phyloP scores from a whole-genome alignment of 2,113 vertebrate species.

The Ptyas mucosa region DNA sequence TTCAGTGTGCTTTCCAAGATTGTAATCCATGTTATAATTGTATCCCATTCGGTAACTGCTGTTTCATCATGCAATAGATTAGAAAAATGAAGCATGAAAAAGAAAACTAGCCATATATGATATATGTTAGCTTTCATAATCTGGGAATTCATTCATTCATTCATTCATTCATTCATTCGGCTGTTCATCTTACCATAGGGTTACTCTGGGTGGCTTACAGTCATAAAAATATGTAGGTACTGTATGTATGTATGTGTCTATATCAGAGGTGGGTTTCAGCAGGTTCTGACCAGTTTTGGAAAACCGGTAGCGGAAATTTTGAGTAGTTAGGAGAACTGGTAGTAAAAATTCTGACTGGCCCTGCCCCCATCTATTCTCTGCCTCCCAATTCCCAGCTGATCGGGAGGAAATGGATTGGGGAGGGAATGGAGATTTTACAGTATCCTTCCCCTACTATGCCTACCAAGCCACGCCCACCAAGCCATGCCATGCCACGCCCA shows the following conservation, averaged over 20 bases:
- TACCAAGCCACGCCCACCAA: no score
- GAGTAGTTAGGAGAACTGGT: no score
- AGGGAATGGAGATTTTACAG: no score
- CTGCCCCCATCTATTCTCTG: no score
- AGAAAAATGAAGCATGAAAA: constrained; percentile 30
- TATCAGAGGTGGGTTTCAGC: no score
- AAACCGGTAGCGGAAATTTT: no score
- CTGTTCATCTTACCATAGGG: not conserved
- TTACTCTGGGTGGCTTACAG: not conserved
- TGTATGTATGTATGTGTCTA: not conserved
- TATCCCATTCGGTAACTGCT: not conserved
- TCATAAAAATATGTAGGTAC: not conserved
- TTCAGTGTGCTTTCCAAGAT: not conserved
- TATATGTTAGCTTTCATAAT: not conserved
- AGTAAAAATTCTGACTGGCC: no score
- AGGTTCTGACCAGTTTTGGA: no score
- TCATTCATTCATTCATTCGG: not conserved
- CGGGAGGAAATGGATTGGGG: no score
- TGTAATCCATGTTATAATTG: not conserved
- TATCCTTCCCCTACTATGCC: no score
- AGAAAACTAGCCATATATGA: constrained; percentile 9
- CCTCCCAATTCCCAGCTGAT: no score
- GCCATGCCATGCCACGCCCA: no score
- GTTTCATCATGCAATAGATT: not conserved
- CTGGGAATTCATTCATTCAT: not conserved